A percentile compares a stretch with the other conserved stretches of the same genome.
Evolutionary conservation across 2,113 vertebrate genomes (phyloP).

Genomic region (Notothenia rossii): DNA sequence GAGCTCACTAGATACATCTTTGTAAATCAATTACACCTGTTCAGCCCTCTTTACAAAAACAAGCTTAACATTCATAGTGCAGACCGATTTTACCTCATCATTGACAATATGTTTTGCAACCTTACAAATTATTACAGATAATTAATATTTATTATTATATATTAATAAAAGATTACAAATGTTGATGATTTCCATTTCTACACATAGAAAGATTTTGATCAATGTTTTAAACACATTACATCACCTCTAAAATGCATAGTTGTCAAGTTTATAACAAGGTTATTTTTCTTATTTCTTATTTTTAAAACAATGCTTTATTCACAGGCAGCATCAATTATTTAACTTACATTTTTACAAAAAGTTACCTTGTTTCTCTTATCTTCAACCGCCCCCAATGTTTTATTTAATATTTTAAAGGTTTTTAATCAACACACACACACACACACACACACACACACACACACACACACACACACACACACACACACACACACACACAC

Average conservation of each 20-base stretch:
- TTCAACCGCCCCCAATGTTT: too few species aligned
- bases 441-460: too few species aligned
- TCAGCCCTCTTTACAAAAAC: background rate
- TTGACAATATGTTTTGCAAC: background rate
- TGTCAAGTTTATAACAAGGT: background rate
- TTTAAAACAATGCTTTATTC: background rate
- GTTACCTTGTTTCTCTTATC: too few species aligned
- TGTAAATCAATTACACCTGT: background rate
- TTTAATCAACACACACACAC: too few species aligned
- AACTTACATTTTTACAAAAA: too few species aligned
- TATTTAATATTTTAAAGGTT: too few species aligned
- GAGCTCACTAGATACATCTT: background rate
- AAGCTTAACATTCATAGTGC: background rate
- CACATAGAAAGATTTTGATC: background rate
- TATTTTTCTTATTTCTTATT: background rate
- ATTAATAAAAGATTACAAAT: too few species aligned
- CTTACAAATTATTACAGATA: too few species aligned
- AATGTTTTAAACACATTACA: background rate
- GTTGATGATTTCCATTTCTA: background rate
- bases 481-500: too few species aligned
- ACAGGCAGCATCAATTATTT: too few species aligned
- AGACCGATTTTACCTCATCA: background rate
- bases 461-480: too few species aligned
- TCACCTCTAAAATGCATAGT: conserved; percentile 7
- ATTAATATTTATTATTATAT: too few species aligned